Percentiles rank a stretch among this genome's conserved stretches.
These are phyloP conservation scores for Thalassoma bifasciatum DNA, from an alignment of 2,113 vertebrate species.

Conservation along the genomic window DNA sequence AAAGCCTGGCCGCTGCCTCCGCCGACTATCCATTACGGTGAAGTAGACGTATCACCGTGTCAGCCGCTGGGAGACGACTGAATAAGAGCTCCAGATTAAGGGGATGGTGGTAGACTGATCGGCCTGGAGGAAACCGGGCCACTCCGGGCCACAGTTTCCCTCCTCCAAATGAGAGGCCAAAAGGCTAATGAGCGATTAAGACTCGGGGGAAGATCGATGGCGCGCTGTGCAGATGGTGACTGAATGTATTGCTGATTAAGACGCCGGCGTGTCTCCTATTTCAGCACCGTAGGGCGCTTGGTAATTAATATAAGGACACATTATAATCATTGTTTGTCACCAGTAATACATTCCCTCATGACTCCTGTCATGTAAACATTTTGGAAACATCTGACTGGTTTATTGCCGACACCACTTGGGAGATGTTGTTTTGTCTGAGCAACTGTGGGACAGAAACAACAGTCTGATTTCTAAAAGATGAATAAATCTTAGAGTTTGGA, in stretches of 20 bases:
- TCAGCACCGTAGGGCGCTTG: conserved; percentile 4
- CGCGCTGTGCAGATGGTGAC: conserved; percentile 33
- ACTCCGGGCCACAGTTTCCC: conserved; percentile 31
- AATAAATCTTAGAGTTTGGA: too few species aligned
- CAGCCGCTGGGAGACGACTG: conserved; percentile 44
- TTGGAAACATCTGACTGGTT: background rate
- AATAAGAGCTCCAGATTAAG: conserved; percentile 45
- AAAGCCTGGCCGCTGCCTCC: conserved; percentile 16
- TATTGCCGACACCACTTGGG: background rate
- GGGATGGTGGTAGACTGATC: conserved; percentile 23
- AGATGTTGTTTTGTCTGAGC: background rate
- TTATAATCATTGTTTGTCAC: conserved; percentile 4
- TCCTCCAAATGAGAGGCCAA: conserved; percentile 53
- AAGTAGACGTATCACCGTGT: conserved; percentile 62
- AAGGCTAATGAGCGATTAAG: conserved; percentile 52
- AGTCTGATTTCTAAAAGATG: too few species aligned
- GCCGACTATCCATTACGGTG: conserved; percentile 65
- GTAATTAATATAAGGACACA: conserved; percentile 10
- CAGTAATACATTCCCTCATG: background rate
- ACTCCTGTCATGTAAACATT: background rate
- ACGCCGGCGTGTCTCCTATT: conserved; percentile 20
- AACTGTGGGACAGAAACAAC: too few species aligned
- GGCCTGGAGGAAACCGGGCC: conserved; percentile 34
- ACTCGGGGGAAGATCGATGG: conserved; percentile 49
- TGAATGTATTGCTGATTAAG: conserved; percentile 34